Evolutionary conservation across 1,140 invertebrate species (phyloP), one percentile per base, ranked within the genome.

Genomic region (Ceratina calcarata): DNA sequence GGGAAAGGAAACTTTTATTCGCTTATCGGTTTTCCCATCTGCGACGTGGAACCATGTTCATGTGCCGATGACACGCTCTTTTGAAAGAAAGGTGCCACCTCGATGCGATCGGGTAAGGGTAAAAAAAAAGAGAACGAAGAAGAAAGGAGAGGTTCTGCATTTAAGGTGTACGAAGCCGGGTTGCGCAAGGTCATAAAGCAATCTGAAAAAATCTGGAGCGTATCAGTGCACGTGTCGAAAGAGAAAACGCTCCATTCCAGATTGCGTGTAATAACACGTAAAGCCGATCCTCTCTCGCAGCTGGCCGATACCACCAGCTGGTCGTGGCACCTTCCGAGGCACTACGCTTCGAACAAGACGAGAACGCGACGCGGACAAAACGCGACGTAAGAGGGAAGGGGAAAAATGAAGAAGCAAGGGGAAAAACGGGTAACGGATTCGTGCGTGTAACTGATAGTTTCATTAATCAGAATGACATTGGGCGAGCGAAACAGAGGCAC

Each of bases 391-490:
- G 18, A n/a, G 18, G 22, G 18, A 16, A 16, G 10, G 8, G 20
- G 7, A 15, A 58, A 27, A 20, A 22, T 0, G 37, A 27, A 58
- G 22, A 68, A 10, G 10, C 15, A 8, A 32, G 15, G 18, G 16
- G n/a, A 37, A 16, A 32, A 16, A 13, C 55, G 12, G 55, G 55
- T 22, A 49, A 51, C 27, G 20, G 22, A 65, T 55, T 24, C 20
- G n/a, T n/a, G 2, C 58, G 27, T 72, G 78, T 89, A 88, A 89
- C 80, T 84, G 89, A 89, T 88, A 86, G 88, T 73, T 85, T 85
- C 80, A 84, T 89, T 88, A 89, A 89, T 81, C 77, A 87, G 81
- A 87, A 84, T 82, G 86, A 87, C 84, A 83, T 81, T 76, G 80
- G 76, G 45, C 69, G 64, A 88, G 78, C 58, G 66, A 65, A 58